A percentile compares a stretch with the other conserved stretches of the same genome.
phyloP scores from a whole-genome alignment of 30 jellyfish, hydroid and myxozoan species.

The Nemopilema nomurai region DNA sequence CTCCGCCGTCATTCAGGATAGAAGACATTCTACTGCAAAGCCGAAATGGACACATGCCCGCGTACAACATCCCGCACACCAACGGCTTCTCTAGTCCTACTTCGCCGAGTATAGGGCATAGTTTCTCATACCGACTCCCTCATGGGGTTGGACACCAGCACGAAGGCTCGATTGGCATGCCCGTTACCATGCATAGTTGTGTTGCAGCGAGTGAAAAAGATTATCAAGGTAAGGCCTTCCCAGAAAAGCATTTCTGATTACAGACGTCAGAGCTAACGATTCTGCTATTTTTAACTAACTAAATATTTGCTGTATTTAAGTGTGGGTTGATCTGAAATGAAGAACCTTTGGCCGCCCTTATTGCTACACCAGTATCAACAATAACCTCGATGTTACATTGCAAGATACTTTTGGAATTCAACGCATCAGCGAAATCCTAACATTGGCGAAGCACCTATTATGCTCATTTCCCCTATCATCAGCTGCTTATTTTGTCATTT shows the following conservation, averaged over 20 bases:
- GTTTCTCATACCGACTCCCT: slow-evolving; percentile 54
- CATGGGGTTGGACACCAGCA: slow-evolving; percentile 72
- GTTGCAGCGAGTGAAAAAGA: slow-evolving; percentile 63
- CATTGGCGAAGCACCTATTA: no score
- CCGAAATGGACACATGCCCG: slow-evolving; percentile 60
- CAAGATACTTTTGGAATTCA: no score
- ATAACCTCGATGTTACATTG: no score
- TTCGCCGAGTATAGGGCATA: slow-evolving; percentile 20
- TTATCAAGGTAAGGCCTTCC: slow-evolving; percentile 72
- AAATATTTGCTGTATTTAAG: no score
- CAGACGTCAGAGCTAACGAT: no score
- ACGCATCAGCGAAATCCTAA: no score
- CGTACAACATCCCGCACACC: slow-evolving; percentile 44
- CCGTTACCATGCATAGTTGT: slow-evolving; percentile 61
- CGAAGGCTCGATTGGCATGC: slow-evolving; percentile 54
- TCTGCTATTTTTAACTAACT: no score
- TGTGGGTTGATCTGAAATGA: no score
- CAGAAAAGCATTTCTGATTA: neutral
- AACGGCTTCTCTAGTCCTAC: slow-evolving; percentile 53
- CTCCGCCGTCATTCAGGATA: slow-evolving; percentile 81
- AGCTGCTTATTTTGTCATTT: no score
- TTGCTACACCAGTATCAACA: no score
- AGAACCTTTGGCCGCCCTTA: no score
- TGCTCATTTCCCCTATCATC: no score
- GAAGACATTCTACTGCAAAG: slow-evolving; percentile 83